A percentile compares a stretch with the other conserved stretches of the same genome.
Conservation (phyloP, 2,888 invertebrate species). For the Beris morrisii region DNA sequence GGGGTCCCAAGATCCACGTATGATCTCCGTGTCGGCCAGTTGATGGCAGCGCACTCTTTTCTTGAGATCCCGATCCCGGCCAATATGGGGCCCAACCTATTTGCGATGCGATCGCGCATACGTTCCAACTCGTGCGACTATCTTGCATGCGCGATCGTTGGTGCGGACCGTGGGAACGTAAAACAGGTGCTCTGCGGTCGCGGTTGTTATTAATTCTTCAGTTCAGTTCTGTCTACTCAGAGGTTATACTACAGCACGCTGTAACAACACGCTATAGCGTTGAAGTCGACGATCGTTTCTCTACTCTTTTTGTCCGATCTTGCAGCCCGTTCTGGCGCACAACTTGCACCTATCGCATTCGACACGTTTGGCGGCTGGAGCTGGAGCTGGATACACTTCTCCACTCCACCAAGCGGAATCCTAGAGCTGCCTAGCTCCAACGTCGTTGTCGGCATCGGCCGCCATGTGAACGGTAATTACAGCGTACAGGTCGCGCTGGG, state of each 20-base stretch:
- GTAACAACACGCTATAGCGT: background rate
- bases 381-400: background rate
- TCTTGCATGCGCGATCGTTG: constrained; percentile 32
- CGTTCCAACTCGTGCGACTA: constrained; percentile 44
- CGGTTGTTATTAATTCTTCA: constrained; percentile 17
- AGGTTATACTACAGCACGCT: constrained; percentile 1
- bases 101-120: constrained; percentile 36
- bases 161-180: constrained; percentile 32
- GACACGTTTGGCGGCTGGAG: background rate
- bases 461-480: constrained; percentile 31
- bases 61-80: too few relatives aligned
- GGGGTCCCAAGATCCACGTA: too few relatives aligned
- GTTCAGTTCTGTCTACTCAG: constrained; percentile 17
- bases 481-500: background rate
- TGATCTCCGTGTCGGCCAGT: too few relatives aligned
- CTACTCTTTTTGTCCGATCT: background rate
- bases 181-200: constrained; percentile 31
- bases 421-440: background rate
- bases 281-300: background rate
- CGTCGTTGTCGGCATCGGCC: background rate
- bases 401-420: background rate
- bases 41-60: too few relatives aligned
- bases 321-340: background rate
- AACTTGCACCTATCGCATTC: background rate
- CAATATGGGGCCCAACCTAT: too few relatives aligned